phyloP scores from a whole-genome alignment of 2,797 vertebrate genomes.

The Natrix natrix region DNA sequence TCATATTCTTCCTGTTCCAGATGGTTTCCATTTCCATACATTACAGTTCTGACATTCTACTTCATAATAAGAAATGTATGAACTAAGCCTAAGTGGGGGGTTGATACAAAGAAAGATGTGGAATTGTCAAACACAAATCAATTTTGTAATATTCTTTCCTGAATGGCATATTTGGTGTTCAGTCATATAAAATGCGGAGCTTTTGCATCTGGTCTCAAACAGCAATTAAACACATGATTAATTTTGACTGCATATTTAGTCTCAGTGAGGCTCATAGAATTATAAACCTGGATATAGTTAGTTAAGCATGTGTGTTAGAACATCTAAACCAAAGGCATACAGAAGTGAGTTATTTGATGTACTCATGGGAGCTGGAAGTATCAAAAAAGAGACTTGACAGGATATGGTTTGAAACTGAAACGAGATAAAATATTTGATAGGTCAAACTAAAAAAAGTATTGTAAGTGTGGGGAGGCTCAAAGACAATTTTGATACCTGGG shows the following conservation, averaged over 20 bases:
- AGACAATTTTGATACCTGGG: not conserved
- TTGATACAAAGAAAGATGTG: not conserved
- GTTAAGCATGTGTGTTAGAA: not conserved
- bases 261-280: not conserved
- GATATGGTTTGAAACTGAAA: not conserved
- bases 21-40: not conserved
- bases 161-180: not conserved
- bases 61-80: not conserved
- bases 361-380: not conserved
- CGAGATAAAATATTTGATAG: not conserved
- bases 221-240: conserved; percentile 11
- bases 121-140: not conserved
- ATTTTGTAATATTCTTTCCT: not conserved
- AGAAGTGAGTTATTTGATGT: not conserved
- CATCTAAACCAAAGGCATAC: not conserved
- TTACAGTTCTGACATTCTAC: not conserved
- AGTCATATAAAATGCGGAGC: not conserved
- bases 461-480: not conserved
- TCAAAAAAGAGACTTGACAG: not conserved
- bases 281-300: conserved; percentile 8
- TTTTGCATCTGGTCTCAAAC: conserved; percentile 15
- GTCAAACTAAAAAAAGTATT: not conserved
- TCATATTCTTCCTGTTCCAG: not conserved
- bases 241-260: conserved; percentile 12
- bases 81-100: not conserved